Evolutionary conservation across 2,113 vertebrate genomes (phyloP), one percentile per base, ranked within the genome.

Genomic region (Pavo muticus): DNA sequence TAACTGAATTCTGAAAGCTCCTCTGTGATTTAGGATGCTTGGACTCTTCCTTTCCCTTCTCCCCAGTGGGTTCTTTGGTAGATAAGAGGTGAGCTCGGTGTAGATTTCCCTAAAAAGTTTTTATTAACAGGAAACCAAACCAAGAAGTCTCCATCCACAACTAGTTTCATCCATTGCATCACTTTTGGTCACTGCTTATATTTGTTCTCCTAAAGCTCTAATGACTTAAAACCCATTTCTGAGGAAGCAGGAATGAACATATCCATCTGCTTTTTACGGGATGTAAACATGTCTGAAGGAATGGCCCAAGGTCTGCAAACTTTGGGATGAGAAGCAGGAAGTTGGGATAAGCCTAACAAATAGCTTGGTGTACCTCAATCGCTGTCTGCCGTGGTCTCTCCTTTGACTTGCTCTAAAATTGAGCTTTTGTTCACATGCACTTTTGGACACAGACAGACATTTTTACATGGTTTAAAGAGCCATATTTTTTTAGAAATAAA

Each of bases 11-110:
- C 44, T 84, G 81, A 72, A 75, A 84, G 57, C 25, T 82, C 5
- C 35, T 75, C 44, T 89, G 21, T 90, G 40, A 70, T 86, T 76
- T 90, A 63, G 64, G 4, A 56, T 61, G 17, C 18, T 84, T 89
- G 50, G 78, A 17, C 9, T 80, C 17, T 25, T 83, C 7, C 29
- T 76, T 77, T 88, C 9, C 23, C 24, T 84, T 10, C 12, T 88
- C 14, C 27, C 16, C n/a, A 35, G 35, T 17, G 54, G 19, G 19
- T 68, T 75, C 61, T 82, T 84, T 82, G 20, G 39, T 63, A 90
- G 56, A 40, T 75, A 37, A 67, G 35, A 88, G 37, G 63, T 1
- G 42, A 75, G 6, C 25, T 48, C 65, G 74, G 17, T 72, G 30
- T 87, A 20, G 10, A 52, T 87, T 82, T 91, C 42, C 52, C 29